Conservation (phyloP, 2,888 invertebrate genomes). For the Lasioglossum calceatum region DNA sequence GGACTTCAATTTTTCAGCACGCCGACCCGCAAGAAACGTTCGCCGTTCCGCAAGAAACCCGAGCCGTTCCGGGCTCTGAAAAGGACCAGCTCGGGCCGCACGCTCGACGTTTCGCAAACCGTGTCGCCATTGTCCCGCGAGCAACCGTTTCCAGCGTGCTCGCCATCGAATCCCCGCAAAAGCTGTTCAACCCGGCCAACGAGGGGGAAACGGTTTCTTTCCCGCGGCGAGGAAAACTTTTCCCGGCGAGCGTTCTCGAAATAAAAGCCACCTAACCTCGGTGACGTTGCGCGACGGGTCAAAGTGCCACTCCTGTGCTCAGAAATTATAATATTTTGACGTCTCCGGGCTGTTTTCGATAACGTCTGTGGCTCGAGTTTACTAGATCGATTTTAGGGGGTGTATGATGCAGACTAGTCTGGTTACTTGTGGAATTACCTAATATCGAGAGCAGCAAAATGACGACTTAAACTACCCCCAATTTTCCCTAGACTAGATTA, state of each 20-base stretch:
- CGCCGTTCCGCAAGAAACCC: background rate
- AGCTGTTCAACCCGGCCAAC: constrained; percentile 13
- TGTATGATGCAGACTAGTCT: background rate
- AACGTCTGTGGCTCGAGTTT: background rate
- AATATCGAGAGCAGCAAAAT: too few relatives aligned
- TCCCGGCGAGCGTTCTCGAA: background rate
- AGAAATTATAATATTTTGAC: background rate
- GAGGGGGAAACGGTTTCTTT: background rate
- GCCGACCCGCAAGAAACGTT: constrained; percentile 17
- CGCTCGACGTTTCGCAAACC: constrained; percentile 22
- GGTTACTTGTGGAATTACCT: background rate
- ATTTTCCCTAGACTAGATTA: background rate
- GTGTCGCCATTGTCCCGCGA: constrained; percentile 24
- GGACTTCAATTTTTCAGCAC: constrained; percentile 7
- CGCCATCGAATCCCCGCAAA: constrained; percentile 8
- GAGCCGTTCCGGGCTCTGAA: background rate
- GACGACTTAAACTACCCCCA: background rate
- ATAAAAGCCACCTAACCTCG: constrained; percentile 3
- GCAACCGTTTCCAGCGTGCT: background rate
- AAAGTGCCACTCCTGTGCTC: background rate
- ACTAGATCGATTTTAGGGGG: background rate
- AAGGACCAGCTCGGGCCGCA: constrained; percentile 3
- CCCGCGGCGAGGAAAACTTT: background rate
- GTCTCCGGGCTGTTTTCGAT: background rate
- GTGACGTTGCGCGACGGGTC: background rate